These are phyloP conservation scores for Cephus nigrinus DNA, from an alignment of 2,888 invertebrate species.

Conservation along the genomic window DNA sequence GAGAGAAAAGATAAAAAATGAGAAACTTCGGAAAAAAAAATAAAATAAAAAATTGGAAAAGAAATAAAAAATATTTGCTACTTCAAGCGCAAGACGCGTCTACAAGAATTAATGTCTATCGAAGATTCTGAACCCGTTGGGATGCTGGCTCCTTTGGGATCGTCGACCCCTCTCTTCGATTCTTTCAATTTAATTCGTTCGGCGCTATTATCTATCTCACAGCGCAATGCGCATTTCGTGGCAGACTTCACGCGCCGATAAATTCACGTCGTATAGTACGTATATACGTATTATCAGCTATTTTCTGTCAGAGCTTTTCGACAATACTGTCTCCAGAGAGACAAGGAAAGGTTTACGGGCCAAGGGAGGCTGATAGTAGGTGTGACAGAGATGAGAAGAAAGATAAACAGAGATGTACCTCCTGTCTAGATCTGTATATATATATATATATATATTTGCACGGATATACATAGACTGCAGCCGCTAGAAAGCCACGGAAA, in stretches of 20 bases:
- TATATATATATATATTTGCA: not conserved
- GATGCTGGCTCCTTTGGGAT: not conserved
- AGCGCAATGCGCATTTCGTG: not conserved
- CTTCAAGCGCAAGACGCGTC: not conserved
- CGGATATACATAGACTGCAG: not conserved
- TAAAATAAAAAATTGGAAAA: not conserved
- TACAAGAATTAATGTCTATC: not conserved
- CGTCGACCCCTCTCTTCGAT: not conserved
- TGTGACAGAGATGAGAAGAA: no score
- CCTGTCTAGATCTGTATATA: not conserved
- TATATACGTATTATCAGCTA: not conserved
- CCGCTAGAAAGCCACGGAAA: not conserved
- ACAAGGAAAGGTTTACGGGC: not conserved
- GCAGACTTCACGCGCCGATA: not conserved
- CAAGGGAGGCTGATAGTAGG: not conserved
- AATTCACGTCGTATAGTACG: not conserved
- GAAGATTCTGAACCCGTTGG: not conserved
- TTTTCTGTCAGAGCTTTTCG: not conserved
- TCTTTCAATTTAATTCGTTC: not conserved
- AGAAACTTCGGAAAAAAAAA: not conserved
- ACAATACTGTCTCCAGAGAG: not conserved
- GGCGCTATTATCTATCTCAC: not conserved
- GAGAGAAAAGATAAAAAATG: no score
- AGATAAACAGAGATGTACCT: no score
- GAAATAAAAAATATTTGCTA: no score